Evolutionary conservation across 2,888 invertebrate species (phyloP), one percentile per base, ranked within the genome.

Genomic region (Amiota mariae): DNA sequence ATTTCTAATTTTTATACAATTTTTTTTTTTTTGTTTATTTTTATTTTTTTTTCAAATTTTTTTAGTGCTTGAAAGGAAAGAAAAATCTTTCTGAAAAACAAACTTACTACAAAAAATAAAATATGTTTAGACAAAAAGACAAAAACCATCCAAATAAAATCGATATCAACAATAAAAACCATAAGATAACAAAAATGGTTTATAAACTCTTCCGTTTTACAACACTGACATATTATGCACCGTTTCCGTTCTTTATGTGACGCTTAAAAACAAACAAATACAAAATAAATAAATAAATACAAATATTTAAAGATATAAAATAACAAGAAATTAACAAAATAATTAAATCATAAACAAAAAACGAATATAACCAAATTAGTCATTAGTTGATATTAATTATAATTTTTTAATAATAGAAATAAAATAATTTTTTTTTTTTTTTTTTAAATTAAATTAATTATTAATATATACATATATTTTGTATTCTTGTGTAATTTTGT

Each of bases 311-410:
- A 18, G 20, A 20, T 24, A 63, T n/a, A 24, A 24, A 63, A 18
- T 20, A 63, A 57, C 9, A 57, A 6, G 10, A 2, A 15, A 57
- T n/a, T 51, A 57, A 57, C n/a, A 57, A 57, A 24, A 57, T 51
- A 72, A 56, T 72, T 11, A 68, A 57, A 51, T 70, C 49, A 59
- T 71, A 18, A 36, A 57, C 36, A 72, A 72, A 70, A 72, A 75
- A 66, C 76, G 73, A 77, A 76, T 80, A 80, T 84, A 85, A 85
- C 85, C 82, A 83, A 83, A 83, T 84, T 84, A 83, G 82, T 83
- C 85, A 82, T 82, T 82, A 82, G 85, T 85, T 84, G 76, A 84
- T 84, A 85, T 77, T 74, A 72, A 76, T 73, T 63, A 71, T 61
- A 64, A 61, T 72, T 24, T 24, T 24, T 24, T 24, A 24, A 24